Evolutionary conservation across 2,888 invertebrate species (phyloP).

Genomic region (Anticlea derivata): DNA sequence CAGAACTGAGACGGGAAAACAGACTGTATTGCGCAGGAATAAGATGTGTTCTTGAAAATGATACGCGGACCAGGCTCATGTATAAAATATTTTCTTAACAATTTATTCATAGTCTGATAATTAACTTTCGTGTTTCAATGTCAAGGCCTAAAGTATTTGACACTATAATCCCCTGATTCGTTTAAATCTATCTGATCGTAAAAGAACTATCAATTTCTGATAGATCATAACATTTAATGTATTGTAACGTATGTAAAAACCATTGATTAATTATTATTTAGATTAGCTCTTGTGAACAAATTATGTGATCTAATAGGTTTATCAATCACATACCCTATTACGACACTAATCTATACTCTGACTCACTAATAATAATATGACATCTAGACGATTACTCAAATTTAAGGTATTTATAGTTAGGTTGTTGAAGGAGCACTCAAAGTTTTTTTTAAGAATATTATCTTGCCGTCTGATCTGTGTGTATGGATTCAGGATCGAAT

Average conservation of each 20-base stretch:
- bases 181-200: neutral
- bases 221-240: no score
- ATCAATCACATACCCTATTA: no score
- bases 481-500: neutral
- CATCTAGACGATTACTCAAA: neutral
- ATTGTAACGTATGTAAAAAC: no score
- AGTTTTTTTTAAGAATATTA: neutral
- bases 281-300: no score
- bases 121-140: constrained; percentile 4
- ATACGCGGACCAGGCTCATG: constrained; percentile 19
- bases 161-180: neutral
- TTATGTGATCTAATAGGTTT: no score
- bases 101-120: constrained; percentile 14
- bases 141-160: neutral
- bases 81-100: constrained; percentile 20
- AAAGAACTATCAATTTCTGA: neutral
- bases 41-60: constrained; percentile 3
- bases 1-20: constrained; percentile 1
- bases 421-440: constrained; percentile 5
- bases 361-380: no score
- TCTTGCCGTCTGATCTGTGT: constrained; percentile 5
- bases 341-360: no score
- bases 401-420: neutral
- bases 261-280: no score
- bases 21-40: constrained; percentile 12